Percentiles rank a stretch among this genome's conserved stretches.
phyloP scores from a whole-genome alignment of 1,140 invertebrate genomes.

The Drosophila saltans region DNA sequence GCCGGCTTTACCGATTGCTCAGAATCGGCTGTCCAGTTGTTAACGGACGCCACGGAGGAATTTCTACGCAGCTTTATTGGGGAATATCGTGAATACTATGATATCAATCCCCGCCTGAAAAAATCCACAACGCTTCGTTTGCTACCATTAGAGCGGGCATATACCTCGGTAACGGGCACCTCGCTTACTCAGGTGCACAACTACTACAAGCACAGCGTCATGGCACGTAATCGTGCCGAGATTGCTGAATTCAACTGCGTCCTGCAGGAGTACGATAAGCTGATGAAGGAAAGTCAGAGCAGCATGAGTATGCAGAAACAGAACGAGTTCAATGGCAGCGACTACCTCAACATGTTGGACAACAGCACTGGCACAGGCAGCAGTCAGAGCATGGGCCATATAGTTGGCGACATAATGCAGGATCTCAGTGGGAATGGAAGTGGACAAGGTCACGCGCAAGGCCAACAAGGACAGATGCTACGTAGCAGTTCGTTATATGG shows the following conservation, averaged over 20 bases:
- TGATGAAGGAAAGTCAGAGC: slow-evolving; percentile 81
- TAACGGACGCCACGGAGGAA: slow-evolving; percentile 74
- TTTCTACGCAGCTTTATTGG: slow-evolving; percentile 69
- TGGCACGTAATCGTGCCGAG: slow-evolving; percentile 70
- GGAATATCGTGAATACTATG: slow-evolving; percentile 55
- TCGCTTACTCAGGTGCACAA: slow-evolving; percentile 78
- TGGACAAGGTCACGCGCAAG: slow-evolving; percentile 54
- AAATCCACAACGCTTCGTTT: slow-evolving; percentile 49
- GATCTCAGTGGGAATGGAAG: slow-evolving; percentile 58
- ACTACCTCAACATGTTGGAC: slow-evolving; percentile 75
- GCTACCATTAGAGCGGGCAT: slow-evolving; percentile 68
- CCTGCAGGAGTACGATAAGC: slow-evolving; percentile 76
- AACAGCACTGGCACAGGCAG: slow-evolving; percentile 60
- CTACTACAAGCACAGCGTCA: slow-evolving; percentile 81
- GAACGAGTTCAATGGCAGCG: slow-evolving; percentile 68
- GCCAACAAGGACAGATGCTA: slow-evolving; percentile 32
- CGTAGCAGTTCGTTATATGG: slow-evolving; percentile 58
- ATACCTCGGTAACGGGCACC: slow-evolving; percentile 63
- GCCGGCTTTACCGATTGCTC: slow-evolving; percentile 79
- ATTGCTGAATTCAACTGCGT: slow-evolving; percentile 76
- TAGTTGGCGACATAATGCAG: slow-evolving; percentile 64
- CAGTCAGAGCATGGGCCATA: slow-evolving; percentile 53
- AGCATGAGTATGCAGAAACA: slow-evolving; percentile 73
- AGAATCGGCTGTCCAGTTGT: slow-evolving; percentile 68
- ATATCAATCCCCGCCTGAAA: slow-evolving; percentile 31